Percentiles rank a stretch among this genome's conserved stretches.
phyloP scores from a whole-genome alignment of 2,113 vertebrate species.

The Bos taurus region ARS-UCD2.0 NC_037332.1:111386001-111386500 shows the following conservation, averaged over 20 bases:
- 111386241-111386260: neutral
- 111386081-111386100: neutral
- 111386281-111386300: neutral
- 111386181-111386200: neutral
- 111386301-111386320: neutral
- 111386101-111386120: neutral
- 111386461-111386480: neutral
- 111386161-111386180: neutral
- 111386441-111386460: neutral
- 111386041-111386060: neutral
- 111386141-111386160: neutral
- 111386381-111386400: neutral
- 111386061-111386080: neutral
- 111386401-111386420: neutral
- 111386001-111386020: neutral
- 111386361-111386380: neutral
- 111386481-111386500: neutral
- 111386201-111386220: neutral
- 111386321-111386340: neutral
- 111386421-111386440: neutral
- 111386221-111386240: neutral
- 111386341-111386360: neutral
- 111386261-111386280: neutral
- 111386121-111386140: neutral
- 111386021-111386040: neutral